Evolutionary conservation across 1,140 invertebrate species (phyloP).

Genomic region (Diprion similis): DNA sequence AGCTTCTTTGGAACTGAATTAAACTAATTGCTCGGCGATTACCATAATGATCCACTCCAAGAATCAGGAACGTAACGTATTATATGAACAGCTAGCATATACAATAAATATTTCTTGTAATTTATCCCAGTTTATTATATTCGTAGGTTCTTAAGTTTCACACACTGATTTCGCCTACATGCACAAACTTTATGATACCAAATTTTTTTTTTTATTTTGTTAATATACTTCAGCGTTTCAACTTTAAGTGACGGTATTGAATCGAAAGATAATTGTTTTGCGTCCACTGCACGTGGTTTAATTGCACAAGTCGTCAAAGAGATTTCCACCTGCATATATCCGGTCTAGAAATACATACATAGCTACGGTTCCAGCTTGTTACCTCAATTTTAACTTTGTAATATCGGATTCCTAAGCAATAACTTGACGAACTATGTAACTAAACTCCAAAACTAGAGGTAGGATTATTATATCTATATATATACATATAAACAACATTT

Average conservation of each 20-base stretch:
- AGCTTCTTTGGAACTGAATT: too few relatives aligned
- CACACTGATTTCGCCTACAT: too few relatives aligned
- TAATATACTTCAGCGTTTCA: background rate
- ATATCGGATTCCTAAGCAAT: background rate
- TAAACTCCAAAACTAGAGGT: background rate
- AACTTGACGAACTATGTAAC: background rate
- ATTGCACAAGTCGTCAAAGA: background rate
- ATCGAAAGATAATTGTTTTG: background rate
- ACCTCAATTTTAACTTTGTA: background rate
- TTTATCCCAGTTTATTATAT: too few relatives aligned
- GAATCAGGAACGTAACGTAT: too few relatives aligned
- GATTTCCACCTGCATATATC: background rate
- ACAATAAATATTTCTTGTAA: too few relatives aligned
- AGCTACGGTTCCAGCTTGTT: background rate
- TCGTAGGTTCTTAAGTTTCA: too few relatives aligned
- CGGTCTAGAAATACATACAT: background rate
- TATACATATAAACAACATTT: background rate
- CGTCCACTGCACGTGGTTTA: background rate
- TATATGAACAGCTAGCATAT: too few relatives aligned
- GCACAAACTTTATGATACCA: too few relatives aligned
- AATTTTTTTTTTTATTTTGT: too few relatives aligned
- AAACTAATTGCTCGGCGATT: too few relatives aligned
- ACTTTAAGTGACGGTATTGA: background rate
- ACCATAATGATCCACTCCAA: too few relatives aligned
- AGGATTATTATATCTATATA: background rate